These are phyloP conservation scores for Caenorhabditis remanei DNA, from an alignment of 1,140 invertebrate genomes.

Conservation along the genomic window DNA sequence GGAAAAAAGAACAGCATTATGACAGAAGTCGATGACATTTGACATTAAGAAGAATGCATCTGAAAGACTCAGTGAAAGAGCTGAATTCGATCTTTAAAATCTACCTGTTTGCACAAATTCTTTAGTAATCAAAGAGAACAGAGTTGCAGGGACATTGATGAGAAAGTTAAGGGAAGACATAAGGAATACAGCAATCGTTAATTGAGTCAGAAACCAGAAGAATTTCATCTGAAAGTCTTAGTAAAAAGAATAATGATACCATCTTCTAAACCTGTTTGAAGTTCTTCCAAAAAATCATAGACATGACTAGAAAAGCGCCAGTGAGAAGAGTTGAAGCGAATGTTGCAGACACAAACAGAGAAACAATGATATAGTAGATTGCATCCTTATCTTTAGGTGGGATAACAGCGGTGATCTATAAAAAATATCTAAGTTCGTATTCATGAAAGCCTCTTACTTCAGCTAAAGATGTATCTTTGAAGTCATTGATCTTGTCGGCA, in stretches of 20 bases:
- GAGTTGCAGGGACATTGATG: slow-evolving; percentile 3
- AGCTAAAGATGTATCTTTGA: no score
- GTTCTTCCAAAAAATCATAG: background rate
- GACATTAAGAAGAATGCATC: background rate
- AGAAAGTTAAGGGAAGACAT: background rate
- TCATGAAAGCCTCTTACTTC: no score
- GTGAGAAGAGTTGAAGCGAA: background rate
- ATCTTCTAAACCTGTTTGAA: background rate
- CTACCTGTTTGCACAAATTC: background rate
- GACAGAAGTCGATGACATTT: slow-evolving; percentile 24
- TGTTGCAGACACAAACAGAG: background rate
- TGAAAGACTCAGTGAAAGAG: no score
- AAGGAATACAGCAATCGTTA: background rate
- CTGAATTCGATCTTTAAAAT: background rate
- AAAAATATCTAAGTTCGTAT: no score
- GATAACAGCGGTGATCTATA: background rate
- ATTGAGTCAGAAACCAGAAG: slow-evolving; percentile 2
- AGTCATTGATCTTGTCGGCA: no score
- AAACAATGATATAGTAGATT: background rate
- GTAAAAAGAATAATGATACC: background rate
- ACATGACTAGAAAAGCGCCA: background rate
- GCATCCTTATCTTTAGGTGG: background rate
- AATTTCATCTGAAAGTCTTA: background rate
- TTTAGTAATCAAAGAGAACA: background rate
- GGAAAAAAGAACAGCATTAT: slow-evolving; percentile 15